phyloP scores from a whole-genome alignment of 2,113 vertebrate species.

The Carassius auratus region DNA sequence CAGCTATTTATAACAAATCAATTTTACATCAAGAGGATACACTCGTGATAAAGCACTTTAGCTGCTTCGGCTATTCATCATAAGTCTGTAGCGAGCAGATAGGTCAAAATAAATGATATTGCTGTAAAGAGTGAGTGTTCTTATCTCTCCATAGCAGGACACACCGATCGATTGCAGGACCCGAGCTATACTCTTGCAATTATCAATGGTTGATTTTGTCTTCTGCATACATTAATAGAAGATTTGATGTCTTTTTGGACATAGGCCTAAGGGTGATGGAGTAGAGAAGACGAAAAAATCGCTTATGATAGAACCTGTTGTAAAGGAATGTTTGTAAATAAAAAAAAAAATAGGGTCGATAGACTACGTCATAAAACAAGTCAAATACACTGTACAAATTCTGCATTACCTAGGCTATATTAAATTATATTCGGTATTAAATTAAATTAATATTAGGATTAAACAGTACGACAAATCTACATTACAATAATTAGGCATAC shows the following conservation, averaged over 20 bases:
- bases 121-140: constrained; percentile 99
- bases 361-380: not conserved
- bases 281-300: constrained; percentile 64
- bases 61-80: constrained; percentile 99
- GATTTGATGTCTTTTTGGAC: constrained; percentile 88
- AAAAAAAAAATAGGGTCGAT: too few relatives aligned
- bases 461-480: not conserved
- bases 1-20: constrained; percentile 99
- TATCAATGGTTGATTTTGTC: constrained; percentile 99
- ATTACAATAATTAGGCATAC: not conserved
- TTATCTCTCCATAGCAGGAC: constrained; percentile 99
- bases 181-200: constrained; percentile 97
- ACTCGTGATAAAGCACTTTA: constrained; percentile 99
- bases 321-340: constrained; percentile 68
- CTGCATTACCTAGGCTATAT: constrained; percentile 54
- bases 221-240: constrained; percentile 99
- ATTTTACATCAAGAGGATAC: constrained; percentile 99
- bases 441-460: constrained; percentile 28
- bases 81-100: constrained; percentile 99
- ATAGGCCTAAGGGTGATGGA: constrained; percentile 63
- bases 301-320: constrained; percentile 35
- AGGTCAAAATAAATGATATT: constrained; percentile 99
- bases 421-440: constrained; percentile 67
- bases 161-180: constrained; percentile 98
- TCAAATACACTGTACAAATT: not conserved